Percentiles rank a stretch among this genome's conserved stretches.
Evolutionary conservation across 2,888 invertebrate genomes (phyloP).

Genomic region (Stomorhina lunata): DNA sequence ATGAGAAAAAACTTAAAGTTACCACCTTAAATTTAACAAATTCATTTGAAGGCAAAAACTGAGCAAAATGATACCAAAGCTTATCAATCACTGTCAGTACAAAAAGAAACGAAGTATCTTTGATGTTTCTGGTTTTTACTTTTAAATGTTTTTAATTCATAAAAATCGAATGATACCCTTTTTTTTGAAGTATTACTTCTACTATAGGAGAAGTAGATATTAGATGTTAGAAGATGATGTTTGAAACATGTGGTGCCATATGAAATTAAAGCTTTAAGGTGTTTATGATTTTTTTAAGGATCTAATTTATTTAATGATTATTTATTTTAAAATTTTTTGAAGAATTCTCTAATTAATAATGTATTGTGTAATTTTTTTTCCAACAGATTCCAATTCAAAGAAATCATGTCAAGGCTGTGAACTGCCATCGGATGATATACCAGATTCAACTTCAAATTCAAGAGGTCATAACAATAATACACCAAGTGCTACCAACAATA

Average conservation of each 20-base stretch:
- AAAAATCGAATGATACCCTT: constrained; percentile 44
- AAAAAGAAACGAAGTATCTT: constrained; percentile 46
- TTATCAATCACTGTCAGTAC: constrained; percentile 76
- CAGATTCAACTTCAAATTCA: constrained; percentile 84
- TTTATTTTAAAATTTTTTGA: neutral
- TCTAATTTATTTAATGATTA: neutral
- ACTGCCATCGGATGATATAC: constrained; percentile 86
- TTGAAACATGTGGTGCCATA: too few species aligned
- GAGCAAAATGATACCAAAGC: constrained; percentile 66
- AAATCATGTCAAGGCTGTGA: constrained; percentile 90
- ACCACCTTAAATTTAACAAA: constrained; percentile 59
- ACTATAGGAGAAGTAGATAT: too few species aligned
- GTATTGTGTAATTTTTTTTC: neutral
- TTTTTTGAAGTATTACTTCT: too few species aligned
- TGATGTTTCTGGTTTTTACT: constrained; percentile 48
- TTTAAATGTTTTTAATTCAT: constrained; percentile 9
- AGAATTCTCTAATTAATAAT: neutral
- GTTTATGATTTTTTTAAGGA: neutral
- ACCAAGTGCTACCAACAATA: constrained; percentile 88
- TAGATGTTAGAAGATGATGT: too few species aligned
- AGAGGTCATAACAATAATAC: constrained; percentile 90
- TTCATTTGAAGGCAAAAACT: constrained; percentile 21
- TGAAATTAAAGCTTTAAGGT: too few species aligned
- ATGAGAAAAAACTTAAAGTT: constrained; percentile 36
- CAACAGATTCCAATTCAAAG: constrained; percentile 82